Evolutionary conservation across 2,888 invertebrate species (phyloP).

Genomic region (Apotomis capreana): DNA sequence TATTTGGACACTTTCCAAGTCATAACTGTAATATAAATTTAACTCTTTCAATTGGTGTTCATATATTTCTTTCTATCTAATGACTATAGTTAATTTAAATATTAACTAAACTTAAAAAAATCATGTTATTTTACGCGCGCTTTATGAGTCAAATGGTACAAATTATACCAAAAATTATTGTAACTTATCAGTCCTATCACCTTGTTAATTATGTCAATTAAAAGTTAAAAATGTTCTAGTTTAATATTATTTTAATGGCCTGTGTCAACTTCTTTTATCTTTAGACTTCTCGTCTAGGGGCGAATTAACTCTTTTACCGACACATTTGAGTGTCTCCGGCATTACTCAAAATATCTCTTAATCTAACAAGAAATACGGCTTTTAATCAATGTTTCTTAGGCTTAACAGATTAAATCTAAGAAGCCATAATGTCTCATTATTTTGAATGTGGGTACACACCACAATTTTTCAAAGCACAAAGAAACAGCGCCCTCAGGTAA

Average conservation of each 20-base stretch:
- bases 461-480: too few species aligned
- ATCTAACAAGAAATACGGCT: too few species aligned
- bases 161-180: slow-evolving; percentile 40
- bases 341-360: too few species aligned
- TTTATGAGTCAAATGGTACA: slow-evolving; percentile 15
- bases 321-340: too few species aligned
- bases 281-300: neutral
- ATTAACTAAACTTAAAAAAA: slow-evolving; percentile 2
- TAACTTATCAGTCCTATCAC: slow-evolving; percentile 34
- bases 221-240: slow-evolving; percentile 53
- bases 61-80: neutral
- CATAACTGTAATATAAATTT: neutral
- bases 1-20: neutral
- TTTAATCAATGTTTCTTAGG: too few species aligned
- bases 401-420: too few species aligned
- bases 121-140: neutral
- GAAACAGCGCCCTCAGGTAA: too few species aligned
- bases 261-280: slow-evolving; percentile 11
- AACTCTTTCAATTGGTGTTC: neutral
- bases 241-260: slow-evolving; percentile 23
- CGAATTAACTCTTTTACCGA: neutral
- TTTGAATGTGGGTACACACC: too few species aligned
- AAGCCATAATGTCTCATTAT: too few species aligned
- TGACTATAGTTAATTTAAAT: neutral
- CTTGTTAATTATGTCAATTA: slow-evolving; percentile 66